phyloP scores from a whole-genome alignment of 2,888 invertebrate species.

The Eristalis tenax region DNA sequence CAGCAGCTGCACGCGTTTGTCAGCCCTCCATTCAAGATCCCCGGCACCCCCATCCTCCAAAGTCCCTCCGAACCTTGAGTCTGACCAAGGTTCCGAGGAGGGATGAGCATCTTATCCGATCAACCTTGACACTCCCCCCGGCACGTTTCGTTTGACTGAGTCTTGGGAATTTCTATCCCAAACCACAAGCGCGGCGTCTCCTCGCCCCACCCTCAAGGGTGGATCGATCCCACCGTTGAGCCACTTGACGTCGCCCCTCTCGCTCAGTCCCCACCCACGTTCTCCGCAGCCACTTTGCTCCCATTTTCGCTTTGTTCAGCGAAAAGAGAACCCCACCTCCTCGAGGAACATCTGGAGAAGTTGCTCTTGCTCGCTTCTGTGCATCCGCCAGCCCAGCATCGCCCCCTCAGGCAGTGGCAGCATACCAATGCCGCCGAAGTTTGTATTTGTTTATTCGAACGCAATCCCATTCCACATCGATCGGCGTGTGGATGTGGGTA shows the following conservation, averaged over 20 bases:
- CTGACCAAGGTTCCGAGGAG: too few species aligned
- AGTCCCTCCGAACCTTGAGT: too few species aligned
- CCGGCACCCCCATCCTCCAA: too few species aligned
- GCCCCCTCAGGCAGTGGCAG: background rate
- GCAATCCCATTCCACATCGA: constrained; percentile 34
- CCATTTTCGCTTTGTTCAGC: background rate
- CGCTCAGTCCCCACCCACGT: background rate
- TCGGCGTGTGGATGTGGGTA: constrained; percentile 5
- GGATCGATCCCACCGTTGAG: background rate
- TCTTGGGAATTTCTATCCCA: background rate
- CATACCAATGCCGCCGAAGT: background rate
- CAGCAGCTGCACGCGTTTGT: background rate
- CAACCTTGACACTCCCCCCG: background rate
- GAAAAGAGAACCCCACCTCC: background rate
- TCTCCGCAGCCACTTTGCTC: background rate
- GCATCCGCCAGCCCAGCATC: background rate
- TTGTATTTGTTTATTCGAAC: constrained; percentile 25
- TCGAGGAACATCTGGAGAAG: background rate
- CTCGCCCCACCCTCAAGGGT: background rate
- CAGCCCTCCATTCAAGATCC: too few species aligned
- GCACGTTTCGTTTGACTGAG: background rate
- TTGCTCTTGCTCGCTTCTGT: background rate
- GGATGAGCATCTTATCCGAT: too few species aligned
- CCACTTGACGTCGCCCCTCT: background rate
- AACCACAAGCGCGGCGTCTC: background rate